Evolutionary conservation across 37 sponge, comb jelly and placozoan genomes (phyloP), one percentile per base, ranked within the genome.

Genomic region (Ianthella basta): DNA sequence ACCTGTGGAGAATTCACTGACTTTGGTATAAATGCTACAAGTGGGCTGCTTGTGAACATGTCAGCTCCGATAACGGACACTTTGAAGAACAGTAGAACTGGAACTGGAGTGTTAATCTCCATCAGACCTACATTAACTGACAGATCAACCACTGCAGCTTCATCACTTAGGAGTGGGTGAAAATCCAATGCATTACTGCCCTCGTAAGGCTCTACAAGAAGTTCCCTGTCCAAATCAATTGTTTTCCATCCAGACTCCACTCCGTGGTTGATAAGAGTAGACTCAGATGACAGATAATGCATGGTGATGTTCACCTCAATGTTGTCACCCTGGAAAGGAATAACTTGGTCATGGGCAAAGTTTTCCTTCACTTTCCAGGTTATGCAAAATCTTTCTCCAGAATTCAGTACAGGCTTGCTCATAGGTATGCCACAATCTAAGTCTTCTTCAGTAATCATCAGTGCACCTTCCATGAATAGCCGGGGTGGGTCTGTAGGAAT

Each of bases 1-100:
- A 8, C 8, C 50, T 44, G 50, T 8, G 3, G 50, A 44, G 50
- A 8, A 75, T 24, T 10, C n/a, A n/a, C n/a, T n/a, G n/a, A n/a
- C n/a, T 44, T 44, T 41, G 78, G 78, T 10, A 75, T 23, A 41
- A 25, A 75, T 19, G 78, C 37, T 1, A 75, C 2, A 18, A 75
- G 78, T 40, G 78, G 78, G n/a, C 41, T 75, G 25, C 78, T 75
- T 18, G 44, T 24, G 21, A 75, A 75, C 54, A 75, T 36, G 1
- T 40, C 78, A 40, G 16, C n/a, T 14, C 37, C 78, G 4, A 23
- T 14, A 1, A 36, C 78, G 15, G 78, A 44, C 15, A 75, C 25
- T 75, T 36, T 39, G 12, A 75, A 16, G 25, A 75, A 75, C 14
- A 75, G 4, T 36, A 75, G 40, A 24, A 36, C n/a, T 19, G 54